Conservation (phyloP, 53 echinoderm and acorn worm species). For the Echinarachnius parma region DNA sequence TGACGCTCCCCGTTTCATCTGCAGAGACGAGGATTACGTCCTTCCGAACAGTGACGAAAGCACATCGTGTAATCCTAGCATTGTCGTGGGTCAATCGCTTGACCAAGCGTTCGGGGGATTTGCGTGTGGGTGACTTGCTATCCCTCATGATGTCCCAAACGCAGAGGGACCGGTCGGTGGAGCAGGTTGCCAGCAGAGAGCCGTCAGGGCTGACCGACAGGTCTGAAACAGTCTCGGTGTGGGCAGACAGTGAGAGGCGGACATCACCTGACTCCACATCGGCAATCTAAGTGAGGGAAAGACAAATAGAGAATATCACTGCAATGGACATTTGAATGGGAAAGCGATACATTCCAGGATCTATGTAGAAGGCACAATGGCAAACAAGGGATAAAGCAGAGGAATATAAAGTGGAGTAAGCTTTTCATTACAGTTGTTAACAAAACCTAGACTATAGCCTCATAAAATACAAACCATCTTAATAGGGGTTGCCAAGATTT, state of each 20-base stretch:
- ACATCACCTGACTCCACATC: conserved; percentile 8
- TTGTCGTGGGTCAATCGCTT: conserved; percentile 20
- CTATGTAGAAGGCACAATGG: too few species aligned
- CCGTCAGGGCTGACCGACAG: conserved; percentile 22
- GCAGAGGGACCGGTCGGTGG: conserved; percentile 6
- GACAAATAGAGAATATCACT: too few species aligned
- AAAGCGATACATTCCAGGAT: too few species aligned
- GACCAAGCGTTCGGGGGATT: neutral
- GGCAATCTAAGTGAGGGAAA: neutral
- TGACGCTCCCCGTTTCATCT: conserved; percentile 11
- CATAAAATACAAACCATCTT: too few species aligned
- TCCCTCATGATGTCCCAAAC: conserved; percentile 16
- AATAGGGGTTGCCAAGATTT: too few species aligned
- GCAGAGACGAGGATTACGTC: conserved; percentile 20
- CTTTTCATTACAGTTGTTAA: too few species aligned
- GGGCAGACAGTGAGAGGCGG: conserved; percentile 1
- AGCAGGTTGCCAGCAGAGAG: conserved; percentile 14
- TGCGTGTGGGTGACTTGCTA: neutral
- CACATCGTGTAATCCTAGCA: conserved; percentile 7
- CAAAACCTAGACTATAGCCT: too few species aligned
- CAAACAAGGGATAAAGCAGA: too few species aligned
- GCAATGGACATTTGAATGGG: too few species aligned
- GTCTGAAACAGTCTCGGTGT: conserved; percentile 17
- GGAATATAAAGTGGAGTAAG: too few species aligned
- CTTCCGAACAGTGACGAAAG: conserved; percentile 12